Base-by-base conservation (phyloP, 2,113 vertebrate species). In the Megaceryle torquata region DNA sequence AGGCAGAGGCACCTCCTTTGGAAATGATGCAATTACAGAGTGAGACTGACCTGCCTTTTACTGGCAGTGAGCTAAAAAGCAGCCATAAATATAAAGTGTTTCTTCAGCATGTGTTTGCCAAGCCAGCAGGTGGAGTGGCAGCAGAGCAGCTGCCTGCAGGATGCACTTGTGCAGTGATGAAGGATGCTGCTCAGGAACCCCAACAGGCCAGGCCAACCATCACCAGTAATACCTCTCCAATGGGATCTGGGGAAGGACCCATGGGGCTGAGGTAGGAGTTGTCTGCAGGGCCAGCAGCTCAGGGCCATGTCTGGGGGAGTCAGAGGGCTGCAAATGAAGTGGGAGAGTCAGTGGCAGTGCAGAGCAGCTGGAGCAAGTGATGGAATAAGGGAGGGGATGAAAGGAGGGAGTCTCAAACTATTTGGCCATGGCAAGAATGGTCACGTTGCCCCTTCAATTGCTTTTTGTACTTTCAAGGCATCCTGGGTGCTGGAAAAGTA, bases 341-440 rank as follows among this genome's bases (percentile, higher is more conserved):
- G n/a, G 28, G 48, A 67, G 16, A 74, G 15, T 20, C 33, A 76
- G 51, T 0, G 0, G 31, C 61, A 88, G 33, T 1, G 0, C 1
- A 10, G 46, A 94, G 48, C 57, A 69, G 68, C 15, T 10, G 5
- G 15, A 57, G 39, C 24, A 64, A 69, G 59, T 18, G 29, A 53
- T 18, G 35, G 57, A 31, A 59, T 51, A 50, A 54, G 13, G 67
- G 33, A 70, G 15, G 26, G 28, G 21, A 53, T 28, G 33, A 89
- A 83, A 82, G 39, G 21, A 63, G 8, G 9, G 14, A 28, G 16
- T 44, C n/a, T 75, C 1, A 0, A 18, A 68, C 21, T 29, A n/a
- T 29, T 57, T 82, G 35, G 20, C 60, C 10, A 5, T 18, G 26
- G 18, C 20, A 87, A 70, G 81, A 71, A 51, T 21, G 26, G 44